phyloP scores from a whole-genome alignment of 92 coral and sea anemone genomes.

The Bergia puertoricense region DNA sequence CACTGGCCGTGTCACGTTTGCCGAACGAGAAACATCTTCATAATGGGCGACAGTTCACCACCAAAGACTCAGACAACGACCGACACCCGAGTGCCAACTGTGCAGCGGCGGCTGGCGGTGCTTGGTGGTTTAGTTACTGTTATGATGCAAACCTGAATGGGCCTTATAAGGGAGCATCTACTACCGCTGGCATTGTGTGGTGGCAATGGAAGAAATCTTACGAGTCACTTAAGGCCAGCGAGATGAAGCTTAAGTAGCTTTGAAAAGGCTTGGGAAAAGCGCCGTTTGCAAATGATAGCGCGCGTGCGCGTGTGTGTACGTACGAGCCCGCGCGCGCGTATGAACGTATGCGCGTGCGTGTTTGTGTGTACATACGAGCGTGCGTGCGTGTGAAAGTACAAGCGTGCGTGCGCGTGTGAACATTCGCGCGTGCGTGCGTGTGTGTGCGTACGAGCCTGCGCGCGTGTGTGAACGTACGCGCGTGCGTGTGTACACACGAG shows the following conservation, averaged over 20 bases:
- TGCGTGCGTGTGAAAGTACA: no score
- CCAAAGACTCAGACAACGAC: constrained; percentile 55
- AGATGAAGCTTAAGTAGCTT: constrained; percentile 51
- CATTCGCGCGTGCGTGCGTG: no score
- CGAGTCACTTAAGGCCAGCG: constrained; percentile 47
- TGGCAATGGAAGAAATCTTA: constrained; percentile 46
- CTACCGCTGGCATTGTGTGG: constrained; percentile 47
- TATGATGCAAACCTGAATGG: constrained; percentile 61
- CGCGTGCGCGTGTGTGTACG: no score
- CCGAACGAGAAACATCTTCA: constrained; percentile 9
- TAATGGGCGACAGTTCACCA: constrained; percentile 43
- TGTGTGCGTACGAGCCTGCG: no score
- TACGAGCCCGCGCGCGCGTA: no score
- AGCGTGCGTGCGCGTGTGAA: no score
- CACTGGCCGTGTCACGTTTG: constrained; percentile 16
- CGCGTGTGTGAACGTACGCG: no score
- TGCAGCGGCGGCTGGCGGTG: constrained; percentile 39
- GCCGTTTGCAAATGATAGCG: neutral
- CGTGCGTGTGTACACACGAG: no score
- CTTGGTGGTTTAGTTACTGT: constrained; percentile 60
- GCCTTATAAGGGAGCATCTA: constrained; percentile 19
- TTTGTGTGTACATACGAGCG: no score
- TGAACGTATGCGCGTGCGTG: no score
- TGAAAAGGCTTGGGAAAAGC: neutral
- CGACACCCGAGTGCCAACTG: constrained; percentile 3